These are phyloP conservation scores for Psilopogon haemacephalus DNA, from an alignment of 2,113 vertebrate genomes.

Conservation along the genomic window DNA sequence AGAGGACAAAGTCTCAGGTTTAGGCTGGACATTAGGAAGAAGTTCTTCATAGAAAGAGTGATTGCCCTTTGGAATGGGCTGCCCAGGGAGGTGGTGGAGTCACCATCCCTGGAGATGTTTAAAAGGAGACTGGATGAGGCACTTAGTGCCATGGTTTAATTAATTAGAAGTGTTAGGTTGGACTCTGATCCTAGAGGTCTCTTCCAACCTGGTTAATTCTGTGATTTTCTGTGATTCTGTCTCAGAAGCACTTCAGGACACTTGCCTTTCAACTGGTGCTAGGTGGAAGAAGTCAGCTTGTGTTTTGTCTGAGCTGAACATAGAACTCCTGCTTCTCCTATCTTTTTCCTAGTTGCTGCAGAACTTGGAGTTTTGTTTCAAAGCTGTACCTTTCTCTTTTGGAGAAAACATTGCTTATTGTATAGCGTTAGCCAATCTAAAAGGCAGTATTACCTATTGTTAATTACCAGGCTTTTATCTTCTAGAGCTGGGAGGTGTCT, in stretches of 20 bases:
- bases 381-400: background rate
- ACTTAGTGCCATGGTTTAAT: too few relatives aligned
- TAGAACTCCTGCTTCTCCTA: background rate
- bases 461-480: background rate
- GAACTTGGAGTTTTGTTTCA: background rate
- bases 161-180: too few relatives aligned
- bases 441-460: background rate
- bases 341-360: background rate
- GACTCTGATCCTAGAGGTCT: too few relatives aligned
- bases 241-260: background rate
- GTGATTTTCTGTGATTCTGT: too few relatives aligned
- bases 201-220: too few relatives aligned
- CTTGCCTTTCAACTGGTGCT: constrained; percentile 21
- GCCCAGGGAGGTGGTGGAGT: too few relatives aligned
- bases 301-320: background rate
- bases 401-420: background rate
- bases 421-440: background rate
- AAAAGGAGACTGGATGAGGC: too few relatives aligned
- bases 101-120: too few relatives aligned
- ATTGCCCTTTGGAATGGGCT: too few relatives aligned
- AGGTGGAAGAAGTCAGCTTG: constrained; percentile 37
- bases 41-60: too few relatives aligned
- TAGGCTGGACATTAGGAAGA: too few relatives aligned
- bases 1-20: too few relatives aligned
- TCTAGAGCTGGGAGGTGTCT: background rate